Conservation (phyloP, 1,140 invertebrate genomes). For the Stratiolaelaps scimitus region DNA sequence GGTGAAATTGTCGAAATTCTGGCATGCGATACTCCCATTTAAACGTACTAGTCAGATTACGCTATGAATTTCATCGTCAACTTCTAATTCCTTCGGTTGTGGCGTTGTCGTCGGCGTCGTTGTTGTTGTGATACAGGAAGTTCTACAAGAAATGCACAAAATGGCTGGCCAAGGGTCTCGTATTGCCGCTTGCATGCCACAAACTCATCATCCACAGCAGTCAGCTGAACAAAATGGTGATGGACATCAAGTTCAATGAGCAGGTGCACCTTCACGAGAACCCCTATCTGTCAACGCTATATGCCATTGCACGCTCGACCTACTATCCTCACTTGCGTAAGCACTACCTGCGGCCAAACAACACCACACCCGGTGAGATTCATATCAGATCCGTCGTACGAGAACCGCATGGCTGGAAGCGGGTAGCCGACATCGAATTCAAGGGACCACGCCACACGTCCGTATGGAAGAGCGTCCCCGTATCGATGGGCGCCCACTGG, state of each 20-base stretch:
- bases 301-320: background rate
- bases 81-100: too few relatives aligned
- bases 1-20: too few relatives aligned
- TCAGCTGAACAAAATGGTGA: conserved; percentile 7
- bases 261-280: background rate
- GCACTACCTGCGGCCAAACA: background rate
- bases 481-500: conserved; percentile 11
- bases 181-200: conserved; percentile 18
- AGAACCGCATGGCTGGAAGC: background rate
- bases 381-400: conserved; percentile 9
- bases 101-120: too few relatives aligned
- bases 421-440: conserved; percentile 14
- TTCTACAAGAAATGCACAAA: background rate
- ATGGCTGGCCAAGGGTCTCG: conserved; percentile 6
- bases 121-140: background rate
- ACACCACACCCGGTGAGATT: background rate
- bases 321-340: background rate
- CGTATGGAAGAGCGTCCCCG: background rate
- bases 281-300: background rate
- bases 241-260: background rate
- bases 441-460: background rate
- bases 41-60: too few relatives aligned
- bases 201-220: conserved; percentile 10
- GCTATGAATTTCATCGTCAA: too few relatives aligned
- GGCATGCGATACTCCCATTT: too few relatives aligned